A percentile compares a stretch with the other conserved stretches of the same genome.
phyloP scores from a whole-genome alignment of 2,888 invertebrate species.

The Clistopyga incitator region DNA sequence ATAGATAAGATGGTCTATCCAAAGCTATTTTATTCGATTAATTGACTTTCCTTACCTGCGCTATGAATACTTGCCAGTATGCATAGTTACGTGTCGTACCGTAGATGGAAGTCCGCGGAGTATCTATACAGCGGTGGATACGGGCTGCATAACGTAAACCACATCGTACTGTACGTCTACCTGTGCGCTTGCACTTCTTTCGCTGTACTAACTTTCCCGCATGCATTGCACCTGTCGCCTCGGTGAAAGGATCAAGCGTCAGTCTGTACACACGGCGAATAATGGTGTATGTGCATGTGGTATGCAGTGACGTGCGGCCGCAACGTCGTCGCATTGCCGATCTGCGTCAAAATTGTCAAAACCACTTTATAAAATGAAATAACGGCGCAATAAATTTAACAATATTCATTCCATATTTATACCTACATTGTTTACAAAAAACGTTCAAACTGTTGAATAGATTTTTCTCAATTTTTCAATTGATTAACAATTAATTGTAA shows the following conservation, averaged over 20 bases:
- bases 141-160: conserved; percentile 43
- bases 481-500: too few relatives aligned
- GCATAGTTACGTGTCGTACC: conserved; percentile 26
- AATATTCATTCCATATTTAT: too few relatives aligned
- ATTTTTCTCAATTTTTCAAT: too few relatives aligned
- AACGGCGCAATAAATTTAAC: too few relatives aligned
- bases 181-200: conserved; percentile 57
- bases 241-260: conserved; percentile 76
- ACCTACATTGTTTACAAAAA: too few relatives aligned
- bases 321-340: not conserved
- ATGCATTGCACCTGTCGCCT: conserved; percentile 76
- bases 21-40: conserved; percentile 34
- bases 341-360: too few relatives aligned
- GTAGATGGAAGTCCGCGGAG: conserved; percentile 39
- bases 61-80: not conserved
- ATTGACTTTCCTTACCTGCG: conserved; percentile 13
- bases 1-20: too few relatives aligned
- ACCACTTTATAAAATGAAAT: too few relatives aligned
- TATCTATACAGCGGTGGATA: conserved; percentile 30
- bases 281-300: not conserved
- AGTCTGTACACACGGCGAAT: conserved; percentile 37
- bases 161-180: conserved; percentile 5
- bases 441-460: too few relatives aligned
- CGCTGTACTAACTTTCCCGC: conserved; percentile 72
- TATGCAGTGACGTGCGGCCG: not conserved